Evolutionary conservation across 2,797 vertebrate species (phyloP).

Genomic region (Australoheros facetus): DNA sequence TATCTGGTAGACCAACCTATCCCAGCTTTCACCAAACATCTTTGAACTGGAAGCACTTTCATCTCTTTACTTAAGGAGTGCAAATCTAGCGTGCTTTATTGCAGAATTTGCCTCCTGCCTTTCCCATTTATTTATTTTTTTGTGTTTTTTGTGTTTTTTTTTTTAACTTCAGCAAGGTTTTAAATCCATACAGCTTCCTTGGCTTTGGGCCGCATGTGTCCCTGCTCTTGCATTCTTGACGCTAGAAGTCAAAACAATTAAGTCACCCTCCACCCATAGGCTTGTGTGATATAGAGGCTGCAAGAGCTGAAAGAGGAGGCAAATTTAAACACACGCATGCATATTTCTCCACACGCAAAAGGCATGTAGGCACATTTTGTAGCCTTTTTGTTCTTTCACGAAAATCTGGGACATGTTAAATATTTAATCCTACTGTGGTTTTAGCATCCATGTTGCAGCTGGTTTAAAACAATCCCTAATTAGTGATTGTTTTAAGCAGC

Average conservation of each 20-base stretch:
- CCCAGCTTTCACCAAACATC: conserved; percentile 3
- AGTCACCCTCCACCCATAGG: conserved; percentile 60
- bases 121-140: not conserved
- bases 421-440: conserved; percentile 50
- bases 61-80: not conserved
- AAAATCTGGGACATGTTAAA: conserved; percentile 59
- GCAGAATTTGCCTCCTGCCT: not conserved
- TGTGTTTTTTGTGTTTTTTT: not conserved
- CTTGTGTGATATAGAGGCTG: conserved; percentile 23
- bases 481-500: conserved; percentile 35
- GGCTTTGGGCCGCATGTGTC: conserved; percentile 57
- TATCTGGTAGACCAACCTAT: not conserved
- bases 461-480: conserved; percentile 28
- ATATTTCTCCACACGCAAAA: not conserved
- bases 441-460: conserved; percentile 15
- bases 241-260: conserved; percentile 69
- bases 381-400: not conserved
- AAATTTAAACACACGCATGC: conserved; percentile 5
- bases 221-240: conserved; percentile 55
- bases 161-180: conserved; percentile 9
- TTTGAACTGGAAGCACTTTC: conserved; percentile 22
- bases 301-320: conserved; percentile 13
- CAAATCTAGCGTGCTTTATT: conserved; percentile 4
- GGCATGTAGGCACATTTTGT: not conserved
- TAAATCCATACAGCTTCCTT: conserved; percentile 26